These are phyloP conservation scores for Cheilosia pagana DNA, from an alignment of 2,888 invertebrate species.

Conservation along the genomic window DNA sequence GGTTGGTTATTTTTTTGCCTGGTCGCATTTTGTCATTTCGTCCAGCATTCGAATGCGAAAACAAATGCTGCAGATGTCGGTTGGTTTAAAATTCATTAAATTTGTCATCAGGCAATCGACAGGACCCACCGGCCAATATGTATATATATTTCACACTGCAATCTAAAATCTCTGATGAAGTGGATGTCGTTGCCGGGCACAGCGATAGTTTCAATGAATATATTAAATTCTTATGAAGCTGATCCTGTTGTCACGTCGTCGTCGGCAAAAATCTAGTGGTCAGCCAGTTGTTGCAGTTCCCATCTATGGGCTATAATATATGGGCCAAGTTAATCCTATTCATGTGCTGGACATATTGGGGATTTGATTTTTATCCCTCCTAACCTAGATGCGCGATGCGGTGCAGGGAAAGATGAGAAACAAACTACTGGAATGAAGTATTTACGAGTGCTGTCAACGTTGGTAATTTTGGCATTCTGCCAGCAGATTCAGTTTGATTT, in stretches of 20 bases:
- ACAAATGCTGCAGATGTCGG: constrained; percentile 7
- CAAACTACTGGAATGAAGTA: constrained; percentile 54
- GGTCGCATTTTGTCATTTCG: not conserved
- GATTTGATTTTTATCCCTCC: constrained; percentile 55
- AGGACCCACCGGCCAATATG: constrained; percentile 9
- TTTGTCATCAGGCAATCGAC: constrained; percentile 53
- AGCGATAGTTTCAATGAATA: constrained; percentile 62
- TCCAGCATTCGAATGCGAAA: not conserved
- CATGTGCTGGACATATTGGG: constrained; percentile 70
- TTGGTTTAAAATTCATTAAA: constrained; percentile 67
- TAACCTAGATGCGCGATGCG: not conserved
- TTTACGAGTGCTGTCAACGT: constrained; percentile 66
- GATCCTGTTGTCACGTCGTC: constrained; percentile 55
- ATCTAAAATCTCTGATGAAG: constrained; percentile 22
- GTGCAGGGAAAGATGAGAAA: constrained; percentile 9
- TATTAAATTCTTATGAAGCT: constrained; percentile 66
- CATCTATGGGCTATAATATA: constrained; percentile 46
- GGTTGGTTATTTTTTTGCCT: not conserved
- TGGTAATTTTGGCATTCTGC: constrained; percentile 63
- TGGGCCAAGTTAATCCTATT: constrained; percentile 65
- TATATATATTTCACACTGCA: constrained; percentile 35
- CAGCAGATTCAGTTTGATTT: constrained; percentile 49
- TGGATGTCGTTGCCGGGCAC: constrained; percentile 10
- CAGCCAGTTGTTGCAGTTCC: constrained; percentile 30
- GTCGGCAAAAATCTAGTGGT: constrained; percentile 59